Base-by-base conservation (phyloP, 2,888 invertebrate species). In the Ophion obscuratus region DNA sequence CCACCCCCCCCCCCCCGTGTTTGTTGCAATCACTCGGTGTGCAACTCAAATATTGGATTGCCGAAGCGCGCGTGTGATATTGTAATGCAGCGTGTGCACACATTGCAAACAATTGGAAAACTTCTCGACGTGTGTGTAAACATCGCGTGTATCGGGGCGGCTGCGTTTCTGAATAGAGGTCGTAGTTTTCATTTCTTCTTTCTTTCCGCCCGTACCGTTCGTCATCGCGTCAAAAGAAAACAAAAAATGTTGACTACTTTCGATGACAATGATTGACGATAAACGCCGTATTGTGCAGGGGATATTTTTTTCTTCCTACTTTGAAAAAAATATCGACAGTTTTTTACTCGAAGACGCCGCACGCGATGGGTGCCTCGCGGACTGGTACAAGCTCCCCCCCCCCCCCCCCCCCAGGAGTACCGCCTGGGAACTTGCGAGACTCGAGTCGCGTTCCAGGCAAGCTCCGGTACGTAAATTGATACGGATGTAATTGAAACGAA, bases 11-110 rank as follows among this genome's bases (percentile, higher is more conserved):
- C 5, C 17, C 53, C 4, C 53, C 14, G 53, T 40, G 20, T 76
- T 62, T 64, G 71, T 79, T 36, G n/a, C 77, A 64, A 66, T 79
- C 47, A 64, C 68, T 78, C 67, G 62, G 81, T 74, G 74, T 85
- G 68, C 62, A 78, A 64, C 76, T 84, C 71, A 73, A 67, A 77
- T 81, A 81, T 84, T 84, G 81, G 81, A 81, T 53, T 74, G 77
- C 67, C 47, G 73, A 53, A 53, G 53, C 53, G 53, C 53, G 61
- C 67, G 44, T 77, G 24, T 61, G 67, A 77, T 40, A 59, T 77
- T 73, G 53, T 53, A 11, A 27, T 74, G 73, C 67, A 40, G 36
- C 73, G 31, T 61, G 70, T 70, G 17, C 7, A 53, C 17, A 70
- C n/a, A 27, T 59, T 17, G 14, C 53, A 17, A 53, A 53, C 53